Evolutionary conservation across 1,140 invertebrate species (phyloP), one percentile per base, ranked within the genome.

Genomic region (Colletes latitarsis): DNA sequence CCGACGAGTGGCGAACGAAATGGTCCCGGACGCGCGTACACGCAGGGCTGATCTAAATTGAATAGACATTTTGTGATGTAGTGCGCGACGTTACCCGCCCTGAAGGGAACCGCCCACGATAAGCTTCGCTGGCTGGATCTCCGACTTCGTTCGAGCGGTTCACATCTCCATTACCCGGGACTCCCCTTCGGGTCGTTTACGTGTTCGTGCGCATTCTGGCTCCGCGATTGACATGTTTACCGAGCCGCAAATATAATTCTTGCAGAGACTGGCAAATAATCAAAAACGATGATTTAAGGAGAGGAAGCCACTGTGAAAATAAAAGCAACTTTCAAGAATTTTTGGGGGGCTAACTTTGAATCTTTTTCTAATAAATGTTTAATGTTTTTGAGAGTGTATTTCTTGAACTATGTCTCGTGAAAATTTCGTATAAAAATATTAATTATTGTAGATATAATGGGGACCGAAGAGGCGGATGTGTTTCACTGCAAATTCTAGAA

Each of bases 1-100:
- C 77, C 62, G 30, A 69, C 74, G 74, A 77, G 55, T 60, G 66
- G 64, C 74, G 69, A 72, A 49, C 58, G 66, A 64, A 72, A 75
- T 55, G 60, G 39, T 74, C 41, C 64, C n/a, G 43, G 12, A 49
- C 64, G 64, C 64, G 43, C 15, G 8, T 39, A 43, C 73, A 39
- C 49, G n/a, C 52, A 3, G 21, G 67, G 9, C 77, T 85, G 81
- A 87, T 87, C 84, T 84, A 86, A 86, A 86, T 86, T 84, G 84
- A 86, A 86, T 84, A 82, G 84, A 73, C 82, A 30, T 73, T 81
- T 82, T 46, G 82, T 63, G 82, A 84, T 68, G 58, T 73, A 82
- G 52, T 73, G 55, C 64, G 68, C 71, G 75, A 78, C 67, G 30
- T 68, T 81, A 49, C 52, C 64, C 41, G 62, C 39, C 43, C 58